A percentile compares a stretch with the other conserved stretches of the same genome.
phyloP scores from a whole-genome alignment of 1,140 invertebrate species.

The Diorhabda carinulata region DNA sequence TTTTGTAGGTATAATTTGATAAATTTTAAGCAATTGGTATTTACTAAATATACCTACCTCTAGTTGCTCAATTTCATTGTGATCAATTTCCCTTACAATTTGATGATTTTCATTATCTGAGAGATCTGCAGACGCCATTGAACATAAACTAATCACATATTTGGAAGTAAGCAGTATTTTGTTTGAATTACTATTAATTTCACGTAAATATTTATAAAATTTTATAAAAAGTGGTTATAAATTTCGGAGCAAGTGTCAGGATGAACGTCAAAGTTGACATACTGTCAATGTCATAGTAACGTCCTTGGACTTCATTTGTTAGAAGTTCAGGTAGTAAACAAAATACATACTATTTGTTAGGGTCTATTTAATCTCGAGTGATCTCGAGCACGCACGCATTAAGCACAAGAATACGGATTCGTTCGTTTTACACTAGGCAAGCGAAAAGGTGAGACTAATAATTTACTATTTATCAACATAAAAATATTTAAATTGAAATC shows the following conservation, averaged over 20 bases:
- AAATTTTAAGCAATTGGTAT: not conserved
- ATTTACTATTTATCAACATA: no score
- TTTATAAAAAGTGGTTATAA: not conserved
- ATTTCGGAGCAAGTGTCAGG: not conserved
- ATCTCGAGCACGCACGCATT: no score
- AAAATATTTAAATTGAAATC: no score
- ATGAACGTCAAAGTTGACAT: not conserved
- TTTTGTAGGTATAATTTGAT: not conserved
- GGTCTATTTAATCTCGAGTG: no score
- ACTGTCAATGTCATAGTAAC: not conserved
- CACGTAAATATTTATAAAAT: not conserved
- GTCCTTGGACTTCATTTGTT: no score
- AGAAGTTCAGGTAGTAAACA: no score
- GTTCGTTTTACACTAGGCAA: no score
- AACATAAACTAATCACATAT: slow-evolving; percentile 36
- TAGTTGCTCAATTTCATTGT: slow-evolving; percentile 55
- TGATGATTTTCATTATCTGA: slow-evolving; percentile 50
- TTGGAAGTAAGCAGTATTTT: slow-evolving; percentile 12
- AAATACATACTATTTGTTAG: no score
- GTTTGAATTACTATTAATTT: not conserved
- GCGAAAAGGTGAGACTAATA: no score
- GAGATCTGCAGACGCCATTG: slow-evolving; percentile 49
- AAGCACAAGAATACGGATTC: no score
- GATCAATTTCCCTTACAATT: slow-evolving; percentile 60
- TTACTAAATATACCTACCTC: slow-evolving; percentile 45